Evolutionary conservation across 2,797 vertebrate species (phyloP), one percentile per base, ranked within the genome.

Genomic region (Trichosurus vulpecula): DNA sequence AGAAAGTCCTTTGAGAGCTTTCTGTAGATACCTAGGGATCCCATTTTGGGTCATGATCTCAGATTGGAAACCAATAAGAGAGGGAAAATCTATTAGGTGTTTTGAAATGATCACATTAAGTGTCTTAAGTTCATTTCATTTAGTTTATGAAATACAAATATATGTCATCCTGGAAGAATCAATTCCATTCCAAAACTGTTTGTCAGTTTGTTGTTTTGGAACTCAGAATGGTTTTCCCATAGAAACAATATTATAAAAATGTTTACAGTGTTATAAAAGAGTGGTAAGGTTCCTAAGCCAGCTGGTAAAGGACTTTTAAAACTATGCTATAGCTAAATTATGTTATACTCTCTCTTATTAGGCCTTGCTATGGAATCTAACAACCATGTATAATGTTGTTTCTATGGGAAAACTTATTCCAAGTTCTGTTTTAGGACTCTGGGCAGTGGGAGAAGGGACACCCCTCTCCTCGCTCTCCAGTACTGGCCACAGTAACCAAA

Each of bases 31-130:
- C 35, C 54, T 95, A 11, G 35, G 90, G 66, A 53, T 94, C 55
- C 13, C 92, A 52, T 92, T 89, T 94, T 94, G 90, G 92, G 61
- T 90, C 92, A 35, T 87, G 53, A 96, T 74, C 52, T 96, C 51
- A 6, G 0, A 0, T 90, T 74, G n/a, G 91, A 35, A 96, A 41
- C 55, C 90, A 91, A 54, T 47, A 81, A 87, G 41, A 87, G 74
- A 81, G 74, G 41, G 11, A 47, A 87, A 87, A 51, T 27, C 41
- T 22, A 19, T 51, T 87, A 27, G 35, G 16, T 87, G 27, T 47
- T 27, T 87, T 87, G 22, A 87, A 47, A 51, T 81, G 66, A 74
- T 47, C 22, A 9, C 74, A 81, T 81, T 81, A 81, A 47, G 41
- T 81, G 3, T 87, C 41, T 87, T 81, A 81, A 87, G 22, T 11